Evolutionary conservation across 2,113 vertebrate genomes (phyloP).

Genomic region (Butorides virescens): DNA sequence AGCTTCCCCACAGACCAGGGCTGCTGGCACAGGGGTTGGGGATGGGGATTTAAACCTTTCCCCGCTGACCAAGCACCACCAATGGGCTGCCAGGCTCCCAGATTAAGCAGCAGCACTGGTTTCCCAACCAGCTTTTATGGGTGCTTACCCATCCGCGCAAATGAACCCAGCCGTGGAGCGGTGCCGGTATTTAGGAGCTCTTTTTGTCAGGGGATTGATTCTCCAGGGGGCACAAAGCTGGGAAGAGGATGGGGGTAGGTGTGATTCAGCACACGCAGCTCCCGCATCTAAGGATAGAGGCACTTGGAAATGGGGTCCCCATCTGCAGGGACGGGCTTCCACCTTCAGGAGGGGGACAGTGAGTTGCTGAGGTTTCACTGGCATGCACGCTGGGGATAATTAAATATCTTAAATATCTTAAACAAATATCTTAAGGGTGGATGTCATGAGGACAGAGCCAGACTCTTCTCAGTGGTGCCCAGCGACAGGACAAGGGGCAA

Average conservation of each 20-base stretch:
- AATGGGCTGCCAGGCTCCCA: background rate
- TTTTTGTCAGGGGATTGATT: slow-evolving; percentile 68
- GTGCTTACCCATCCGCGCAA: slow-evolving; percentile 78
- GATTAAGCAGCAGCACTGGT: slow-evolving; percentile 30
- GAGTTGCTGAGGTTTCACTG: background rate
- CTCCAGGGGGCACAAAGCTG: background rate
- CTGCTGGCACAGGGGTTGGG: accelerated
- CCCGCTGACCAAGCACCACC: background rate
- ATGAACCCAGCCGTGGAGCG: slow-evolving; percentile 72
- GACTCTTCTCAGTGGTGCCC: no score
- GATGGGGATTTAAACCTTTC: background rate
- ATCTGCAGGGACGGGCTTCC: background rate
- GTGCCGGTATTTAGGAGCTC: slow-evolving; percentile 38
- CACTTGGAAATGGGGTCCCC: background rate
- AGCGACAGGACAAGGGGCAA: no score
- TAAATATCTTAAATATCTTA: no score
- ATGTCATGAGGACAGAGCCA: no score
- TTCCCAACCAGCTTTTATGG: slow-evolving; percentile 76
- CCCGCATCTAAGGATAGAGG: background rate
- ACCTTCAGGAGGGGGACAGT: background rate
- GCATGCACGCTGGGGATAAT: accelerated
- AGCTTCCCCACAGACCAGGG: background rate
- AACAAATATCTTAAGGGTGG: no score
- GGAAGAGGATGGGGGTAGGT: background rate
- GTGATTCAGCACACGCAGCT: background rate